Conservation (phyloP, 1,140 invertebrate genomes). For the Aphaenogaster rudis region DNA sequence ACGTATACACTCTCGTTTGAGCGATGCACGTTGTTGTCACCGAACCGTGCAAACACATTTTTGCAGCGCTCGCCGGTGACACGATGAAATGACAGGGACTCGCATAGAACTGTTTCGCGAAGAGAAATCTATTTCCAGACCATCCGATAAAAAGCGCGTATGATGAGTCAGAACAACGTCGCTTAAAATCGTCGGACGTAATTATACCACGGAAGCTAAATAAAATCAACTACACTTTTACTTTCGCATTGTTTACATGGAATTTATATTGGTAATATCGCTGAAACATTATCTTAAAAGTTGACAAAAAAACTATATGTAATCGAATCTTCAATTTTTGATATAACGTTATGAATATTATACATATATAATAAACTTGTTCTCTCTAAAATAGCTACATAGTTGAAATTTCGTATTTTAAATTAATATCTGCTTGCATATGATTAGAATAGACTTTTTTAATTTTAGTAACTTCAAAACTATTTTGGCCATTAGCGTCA, state of each 20-base stretch:
- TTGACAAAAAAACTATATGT: not conserved
- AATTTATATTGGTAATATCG: not conserved
- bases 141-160: not conserved
- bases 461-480: not conserved
- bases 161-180: conserved; percentile 2
- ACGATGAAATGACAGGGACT: not conserved
- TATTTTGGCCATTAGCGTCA: not conserved
- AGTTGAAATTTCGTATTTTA: not conserved
- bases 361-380: not conserved
- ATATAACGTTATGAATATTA: not conserved
- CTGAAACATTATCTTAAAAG: not conserved
- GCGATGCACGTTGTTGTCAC: not conserved
- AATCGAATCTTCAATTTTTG: not conserved
- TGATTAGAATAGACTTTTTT: not conserved
- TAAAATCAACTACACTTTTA: not conserved
- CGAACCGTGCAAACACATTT: conserved; percentile 24
- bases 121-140: conserved; percentile 16
- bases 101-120: not conserved
- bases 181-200: not conserved
- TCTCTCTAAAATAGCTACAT: not conserved
- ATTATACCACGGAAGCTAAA: not conserved
- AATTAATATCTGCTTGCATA: not conserved
- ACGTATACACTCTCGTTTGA: conserved; percentile 12
- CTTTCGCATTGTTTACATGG: not conserved
- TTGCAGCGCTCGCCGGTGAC: not conserved